These are phyloP conservation scores for Heliconius melpomene DNA, from an alignment of 1,140 invertebrate species.

Conservation along the genomic window DNA sequence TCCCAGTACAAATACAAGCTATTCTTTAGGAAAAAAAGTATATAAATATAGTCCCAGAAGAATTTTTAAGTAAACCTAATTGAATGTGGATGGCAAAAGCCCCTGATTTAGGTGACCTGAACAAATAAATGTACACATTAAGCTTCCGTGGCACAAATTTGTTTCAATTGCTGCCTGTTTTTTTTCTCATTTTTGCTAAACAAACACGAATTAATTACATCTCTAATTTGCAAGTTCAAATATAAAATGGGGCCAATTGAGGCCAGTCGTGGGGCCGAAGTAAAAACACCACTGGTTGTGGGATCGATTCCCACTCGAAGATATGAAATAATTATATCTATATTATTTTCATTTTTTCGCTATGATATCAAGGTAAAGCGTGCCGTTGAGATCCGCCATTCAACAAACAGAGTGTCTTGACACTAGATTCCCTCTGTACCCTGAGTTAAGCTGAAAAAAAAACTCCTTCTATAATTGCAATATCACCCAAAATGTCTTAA, in stretches of 20 bases:
- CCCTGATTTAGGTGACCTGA: constrained; percentile 23
- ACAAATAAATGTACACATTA: constrained; percentile 16
- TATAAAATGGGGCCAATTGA: not conserved
- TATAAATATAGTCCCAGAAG: not conserved
- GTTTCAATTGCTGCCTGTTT: constrained; percentile 44
- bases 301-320: too few species aligned
- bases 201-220: constrained; percentile 53
- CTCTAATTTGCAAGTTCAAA: constrained; percentile 50
- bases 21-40: not conserved
- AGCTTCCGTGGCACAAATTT: constrained; percentile 32
- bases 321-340: too few species aligned
- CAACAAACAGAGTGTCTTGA: too few species aligned
- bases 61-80: constrained; percentile 7
- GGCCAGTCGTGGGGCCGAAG: too few species aligned
- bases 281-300: too few species aligned
- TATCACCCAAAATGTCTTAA: not conserved
- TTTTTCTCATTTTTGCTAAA: constrained; percentile 34
- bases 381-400: too few species aligned
- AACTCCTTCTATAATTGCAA: not conserved
- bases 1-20: not conserved
- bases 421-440: too few species aligned
- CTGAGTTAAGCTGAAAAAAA: not conserved
- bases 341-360: too few species aligned
- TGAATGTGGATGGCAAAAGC: constrained; percentile 10
- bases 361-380: too few species aligned